A percentile compares a stretch with the other conserved stretches of the same genome.
Evolutionary conservation across 2,797 vertebrate species (phyloP).

Genomic region (Falco rusticolus): DNA sequence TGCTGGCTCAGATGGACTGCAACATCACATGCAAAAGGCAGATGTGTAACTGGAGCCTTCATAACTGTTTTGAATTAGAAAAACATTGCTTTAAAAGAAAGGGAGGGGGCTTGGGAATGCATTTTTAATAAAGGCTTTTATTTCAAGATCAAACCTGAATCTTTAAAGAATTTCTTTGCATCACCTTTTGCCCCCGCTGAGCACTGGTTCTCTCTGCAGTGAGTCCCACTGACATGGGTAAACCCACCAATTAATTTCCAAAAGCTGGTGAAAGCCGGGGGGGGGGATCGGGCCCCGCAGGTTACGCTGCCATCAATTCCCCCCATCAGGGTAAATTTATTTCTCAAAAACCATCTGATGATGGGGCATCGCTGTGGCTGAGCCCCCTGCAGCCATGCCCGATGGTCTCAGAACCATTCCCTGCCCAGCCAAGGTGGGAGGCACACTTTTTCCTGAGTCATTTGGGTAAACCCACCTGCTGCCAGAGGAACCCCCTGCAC

Average conservation of each 20-base stretch:
- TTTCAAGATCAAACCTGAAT: background rate
- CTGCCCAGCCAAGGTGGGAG: fast-evolving
- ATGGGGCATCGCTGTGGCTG: fast-evolving
- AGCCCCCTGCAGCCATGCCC: fast-evolving
- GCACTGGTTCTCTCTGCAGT: background rate
- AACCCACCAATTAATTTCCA: background rate
- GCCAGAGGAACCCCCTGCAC: fast-evolving
- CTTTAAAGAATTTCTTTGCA: constrained; percentile 4
- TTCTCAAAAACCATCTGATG: background rate
- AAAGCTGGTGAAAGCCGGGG: background rate
- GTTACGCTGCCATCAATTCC: background rate
- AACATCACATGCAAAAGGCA: constrained; percentile 65
- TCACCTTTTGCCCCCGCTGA: constrained; percentile 24
- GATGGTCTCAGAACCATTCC: background rate
- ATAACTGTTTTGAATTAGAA: constrained; percentile 62
- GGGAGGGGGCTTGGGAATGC: background rate
- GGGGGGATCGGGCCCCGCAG: background rate
- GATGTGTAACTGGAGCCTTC: constrained; percentile 70
- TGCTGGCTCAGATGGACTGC: constrained; percentile 55
- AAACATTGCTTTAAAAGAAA: background rate
- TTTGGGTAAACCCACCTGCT: background rate
- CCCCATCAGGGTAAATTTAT: background rate
- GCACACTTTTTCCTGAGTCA: fast-evolving
- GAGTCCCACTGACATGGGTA: background rate
- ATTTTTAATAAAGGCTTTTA: constrained; percentile 22